Evolutionary conservation across 2,888 invertebrate genomes (phyloP), one percentile per base, ranked within the genome.

Genomic region (Drosophila melanocephala): DNA sequence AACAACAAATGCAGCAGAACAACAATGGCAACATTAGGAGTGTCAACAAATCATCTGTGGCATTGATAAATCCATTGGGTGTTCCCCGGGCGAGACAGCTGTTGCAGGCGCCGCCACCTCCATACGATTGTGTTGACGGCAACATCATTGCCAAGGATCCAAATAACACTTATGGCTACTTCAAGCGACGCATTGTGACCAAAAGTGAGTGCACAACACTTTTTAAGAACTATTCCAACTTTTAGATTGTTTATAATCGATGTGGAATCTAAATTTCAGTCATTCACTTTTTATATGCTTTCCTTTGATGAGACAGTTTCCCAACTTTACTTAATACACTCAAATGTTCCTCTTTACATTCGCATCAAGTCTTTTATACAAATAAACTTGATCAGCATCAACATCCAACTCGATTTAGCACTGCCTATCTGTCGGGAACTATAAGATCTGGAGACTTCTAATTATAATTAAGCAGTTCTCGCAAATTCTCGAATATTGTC

Each of bases 81-180:
- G 73, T 84, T 0, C 80, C 69, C 5, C 76, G 75, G 55, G 28
- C 57, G 0, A 59, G 22, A 7, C 14, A 19, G 3, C 12, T 75
- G 5, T 12, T 74, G 22, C 47, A 65, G 10, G 71, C 26, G 0
- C 26, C 35, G 2, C 47, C 75, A 10, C 82, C 89, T 0, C 85
- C 92, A 0, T 91, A 80, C 47, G 83, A 95, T 52, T 96, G 96
- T 87, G 91, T 94, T 47, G 95, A 95, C 83, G 94, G 94, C 61
- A 94, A 95, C 12, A 93, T 94, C n/a, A 94, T 97, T 30, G 95
- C 96, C 0, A 94, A 95, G 47, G 96, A 96, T 90, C 94, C 95
- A 4, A 95, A 95, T 33, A 96, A 96, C 84, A 95, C 95, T 1
- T 96, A 96, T 91, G 97, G 97, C 12, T 96, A 96, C 90, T 97